Evolutionary conservation across 2,888 invertebrate genomes (phyloP).

Genomic region (Cynaeus angustus): DNA sequence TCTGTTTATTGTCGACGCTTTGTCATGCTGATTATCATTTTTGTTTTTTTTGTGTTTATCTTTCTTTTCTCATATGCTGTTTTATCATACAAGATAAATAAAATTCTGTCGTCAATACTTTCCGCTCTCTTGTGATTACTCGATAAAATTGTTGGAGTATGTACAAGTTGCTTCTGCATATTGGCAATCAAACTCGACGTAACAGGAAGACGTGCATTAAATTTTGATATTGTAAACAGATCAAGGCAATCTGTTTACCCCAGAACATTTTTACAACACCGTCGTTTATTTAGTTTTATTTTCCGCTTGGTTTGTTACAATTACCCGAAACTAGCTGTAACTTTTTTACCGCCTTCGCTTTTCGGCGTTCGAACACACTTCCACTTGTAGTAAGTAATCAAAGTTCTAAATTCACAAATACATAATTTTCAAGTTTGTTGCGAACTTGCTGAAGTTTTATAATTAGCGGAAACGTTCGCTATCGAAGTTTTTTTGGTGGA

Average conservation of each 20-base stretch:
- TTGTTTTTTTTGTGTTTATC: no score
- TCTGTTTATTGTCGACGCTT: no score
- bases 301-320: constrained; percentile 6
- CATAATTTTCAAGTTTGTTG: constrained; percentile 39
- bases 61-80: no score
- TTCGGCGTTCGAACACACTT: constrained; percentile 18
- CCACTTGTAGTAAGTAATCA: constrained; percentile 34
- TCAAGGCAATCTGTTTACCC: constrained; percentile 10
- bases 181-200: constrained; percentile 5
- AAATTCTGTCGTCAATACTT: not conserved
- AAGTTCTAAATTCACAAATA: constrained; percentile 35
- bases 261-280: constrained; percentile 16
- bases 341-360: constrained; percentile 3
- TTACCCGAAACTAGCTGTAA: constrained; percentile 14
- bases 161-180: not conserved
- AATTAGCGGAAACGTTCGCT: constrained; percentile 41
- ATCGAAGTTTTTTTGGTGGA: constrained; percentile 26
- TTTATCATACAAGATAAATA: no score
- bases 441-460: constrained; percentile 40
- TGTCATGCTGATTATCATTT: no score
- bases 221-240: constrained; percentile 37
- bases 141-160: not conserved
- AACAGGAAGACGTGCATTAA: constrained; percentile 38
- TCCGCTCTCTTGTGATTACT: not conserved
- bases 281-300: constrained; percentile 24